These are phyloP conservation scores for Euwallacea fornicatus DNA, from an alignment of 1,140 invertebrate genomes.

Conservation along the genomic window DNA sequence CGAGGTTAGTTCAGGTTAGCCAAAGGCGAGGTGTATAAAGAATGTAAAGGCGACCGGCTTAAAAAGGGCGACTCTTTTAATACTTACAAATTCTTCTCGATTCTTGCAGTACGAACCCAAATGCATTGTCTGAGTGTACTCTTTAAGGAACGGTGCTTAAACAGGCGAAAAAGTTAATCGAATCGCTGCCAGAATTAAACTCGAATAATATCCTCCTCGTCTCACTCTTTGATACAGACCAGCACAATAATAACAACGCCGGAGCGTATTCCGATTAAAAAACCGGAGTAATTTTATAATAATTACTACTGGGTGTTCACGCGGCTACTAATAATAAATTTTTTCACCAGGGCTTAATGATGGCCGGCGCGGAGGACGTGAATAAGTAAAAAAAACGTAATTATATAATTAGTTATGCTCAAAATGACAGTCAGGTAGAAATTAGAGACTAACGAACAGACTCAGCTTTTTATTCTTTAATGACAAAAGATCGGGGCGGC, in stretches of 20 bases:
- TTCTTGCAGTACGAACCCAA: too few species aligned
- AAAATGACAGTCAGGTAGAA: constrained; percentile 50
- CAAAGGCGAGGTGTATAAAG: too few species aligned
- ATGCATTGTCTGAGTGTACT: not conserved
- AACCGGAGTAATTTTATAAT: constrained; percentile 32
- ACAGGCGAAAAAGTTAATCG: not conserved
- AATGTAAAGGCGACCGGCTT: too few species aligned
- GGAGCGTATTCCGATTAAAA: constrained; percentile 15
- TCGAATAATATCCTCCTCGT: not conserved
- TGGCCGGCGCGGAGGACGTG: constrained; percentile 25
- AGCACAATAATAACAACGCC: not conserved
- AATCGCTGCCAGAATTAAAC: not conserved
- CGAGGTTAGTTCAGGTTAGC: too few species aligned
- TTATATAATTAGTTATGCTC: constrained; percentile 53
- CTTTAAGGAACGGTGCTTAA: not conserved
- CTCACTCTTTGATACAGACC: not conserved
- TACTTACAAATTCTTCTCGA: too few species aligned
- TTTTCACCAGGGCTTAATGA: constrained; percentile 26
- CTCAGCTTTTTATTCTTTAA: constrained; percentile 21
- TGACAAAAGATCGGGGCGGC: constrained; percentile 17
- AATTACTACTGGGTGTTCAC: constrained; percentile 36
- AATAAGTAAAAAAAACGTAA: constrained; percentile 47
- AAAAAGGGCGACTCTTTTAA: too few species aligned
- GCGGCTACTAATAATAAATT: constrained; percentile 33
- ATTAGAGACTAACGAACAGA: constrained; percentile 40